Evolutionary conservation across 1,140 invertebrate genomes (phyloP).

Genomic region (Drosophila ogumai): DNA sequence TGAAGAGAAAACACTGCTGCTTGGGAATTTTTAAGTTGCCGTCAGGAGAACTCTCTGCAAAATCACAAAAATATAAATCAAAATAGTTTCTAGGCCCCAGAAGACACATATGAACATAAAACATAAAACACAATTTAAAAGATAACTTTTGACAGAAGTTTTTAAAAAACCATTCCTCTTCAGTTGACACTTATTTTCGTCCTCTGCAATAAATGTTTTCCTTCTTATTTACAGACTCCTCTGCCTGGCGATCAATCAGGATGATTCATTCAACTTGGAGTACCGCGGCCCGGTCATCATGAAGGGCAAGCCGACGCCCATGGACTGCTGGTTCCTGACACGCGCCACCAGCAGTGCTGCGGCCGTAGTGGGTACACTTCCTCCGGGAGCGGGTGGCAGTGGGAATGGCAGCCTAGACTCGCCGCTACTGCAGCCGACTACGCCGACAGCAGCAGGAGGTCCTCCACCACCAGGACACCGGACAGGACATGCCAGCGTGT

Average conservation of each 20-base stretch:
- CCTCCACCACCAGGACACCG: conserved; percentile 15
- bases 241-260: conserved; percentile 92
- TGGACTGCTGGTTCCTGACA: conserved; percentile 97
- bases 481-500: conserved; percentile 64
- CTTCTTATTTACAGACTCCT: conserved; percentile 90
- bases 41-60: not conserved
- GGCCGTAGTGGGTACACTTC: conserved; percentile 9
- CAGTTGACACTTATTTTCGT: not conserved
- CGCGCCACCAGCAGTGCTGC: conserved; percentile 81
- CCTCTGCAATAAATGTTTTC: conserved; percentile 7
- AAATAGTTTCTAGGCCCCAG: not conserved
- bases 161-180: not conserved
- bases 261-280: conserved; percentile 94
- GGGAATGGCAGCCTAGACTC: conserved; percentile 77
- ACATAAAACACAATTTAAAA: conserved; percentile 3
- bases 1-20: not conserved
- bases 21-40: too few species aligned
- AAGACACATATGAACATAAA: too few species aligned
- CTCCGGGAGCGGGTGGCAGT: conserved; percentile 35
- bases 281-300: conserved; percentile 97
- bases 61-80: conserved; percentile 30
- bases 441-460: conserved; percentile 54
- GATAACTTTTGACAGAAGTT: not conserved
- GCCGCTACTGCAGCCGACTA: conserved; percentile 67
- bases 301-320: conserved; percentile 97